Percentiles rank a stretch among this genome's conserved stretches.
phyloP scores from a whole-genome alignment of 92 coral and sea anemone genomes.

The Parazoanthus darwini region DNA sequence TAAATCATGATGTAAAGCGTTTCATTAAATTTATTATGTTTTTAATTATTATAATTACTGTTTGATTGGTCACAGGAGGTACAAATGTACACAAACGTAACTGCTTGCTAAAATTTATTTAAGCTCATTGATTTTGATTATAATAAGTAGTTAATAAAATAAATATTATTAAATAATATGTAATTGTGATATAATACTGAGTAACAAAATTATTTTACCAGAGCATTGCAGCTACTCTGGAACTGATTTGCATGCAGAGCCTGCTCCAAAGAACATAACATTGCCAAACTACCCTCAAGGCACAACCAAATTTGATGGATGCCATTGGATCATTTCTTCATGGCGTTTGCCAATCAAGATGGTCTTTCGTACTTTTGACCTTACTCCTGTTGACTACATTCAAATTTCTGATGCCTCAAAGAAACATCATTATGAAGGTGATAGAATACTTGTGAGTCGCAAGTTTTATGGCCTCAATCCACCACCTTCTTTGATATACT shows the following conservation, averaged over 20 bases:
- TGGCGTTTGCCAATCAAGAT: slow-evolving; percentile 8
- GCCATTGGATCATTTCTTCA: slow-evolving; percentile 3
- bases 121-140: no score
- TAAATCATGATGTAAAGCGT: no score
- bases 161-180: no score
- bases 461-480: neutral
- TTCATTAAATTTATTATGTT: no score
- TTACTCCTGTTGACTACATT: slow-evolving; percentile 15
- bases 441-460: slow-evolving; percentile 18
- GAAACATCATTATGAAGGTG: neutral
- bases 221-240: neutral
- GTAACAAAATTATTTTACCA: neutral
- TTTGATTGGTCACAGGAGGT: no score
- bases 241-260: neutral
- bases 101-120: no score
- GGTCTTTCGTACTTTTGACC: slow-evolving; percentile 13
- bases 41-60: no score
- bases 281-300: neutral
- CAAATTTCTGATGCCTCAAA: slow-evolving; percentile 26
- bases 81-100: no score
- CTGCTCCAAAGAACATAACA: slow-evolving; percentile 13
- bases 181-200: no score
- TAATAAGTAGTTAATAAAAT: no score
- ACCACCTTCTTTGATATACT: slow-evolving; percentile 33
- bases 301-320: neutral